Evolutionary conservation across 2,797 vertebrate species (phyloP).

Genomic region (Danio aesculapii): DNA sequence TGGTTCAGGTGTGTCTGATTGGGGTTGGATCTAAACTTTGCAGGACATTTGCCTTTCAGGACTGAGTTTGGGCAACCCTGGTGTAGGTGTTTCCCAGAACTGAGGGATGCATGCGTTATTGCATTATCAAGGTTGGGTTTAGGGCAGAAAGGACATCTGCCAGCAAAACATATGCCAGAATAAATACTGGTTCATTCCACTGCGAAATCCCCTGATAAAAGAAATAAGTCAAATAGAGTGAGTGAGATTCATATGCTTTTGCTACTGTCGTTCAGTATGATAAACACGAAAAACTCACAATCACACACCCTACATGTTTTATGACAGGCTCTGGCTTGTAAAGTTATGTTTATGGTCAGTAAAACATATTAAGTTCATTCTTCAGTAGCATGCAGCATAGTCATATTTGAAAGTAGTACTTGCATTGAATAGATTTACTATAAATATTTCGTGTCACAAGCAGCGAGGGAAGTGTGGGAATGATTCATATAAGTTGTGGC

Average conservation of each 20-base stretch:
- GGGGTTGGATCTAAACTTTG: no score
- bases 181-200: no score
- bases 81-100: no score
- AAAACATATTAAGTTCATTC: conserved; percentile 14
- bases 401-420: conserved; percentile 40
- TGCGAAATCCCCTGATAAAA: no score
- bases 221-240: no score
- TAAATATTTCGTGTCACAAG: conserved; percentile 28
- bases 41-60: no score
- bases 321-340: conserved; percentile 18
- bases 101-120: no score
- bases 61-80: no score
- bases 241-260: not conserved
- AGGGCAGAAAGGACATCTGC: no score
- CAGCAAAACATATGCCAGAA: no score
- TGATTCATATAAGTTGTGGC: conserved; percentile 55
- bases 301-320: conserved; percentile 20
- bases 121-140: no score
- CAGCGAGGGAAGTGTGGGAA: conserved; percentile 37
- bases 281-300: conserved; percentile 13
- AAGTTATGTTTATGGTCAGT: conserved; percentile 31
- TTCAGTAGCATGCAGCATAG: not conserved
- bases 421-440: conserved; percentile 27
- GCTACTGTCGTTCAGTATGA: not conserved
- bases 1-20: no score